Conservation (phyloP, 1,140 invertebrate species). For the Drosophila nikananu region DNA sequence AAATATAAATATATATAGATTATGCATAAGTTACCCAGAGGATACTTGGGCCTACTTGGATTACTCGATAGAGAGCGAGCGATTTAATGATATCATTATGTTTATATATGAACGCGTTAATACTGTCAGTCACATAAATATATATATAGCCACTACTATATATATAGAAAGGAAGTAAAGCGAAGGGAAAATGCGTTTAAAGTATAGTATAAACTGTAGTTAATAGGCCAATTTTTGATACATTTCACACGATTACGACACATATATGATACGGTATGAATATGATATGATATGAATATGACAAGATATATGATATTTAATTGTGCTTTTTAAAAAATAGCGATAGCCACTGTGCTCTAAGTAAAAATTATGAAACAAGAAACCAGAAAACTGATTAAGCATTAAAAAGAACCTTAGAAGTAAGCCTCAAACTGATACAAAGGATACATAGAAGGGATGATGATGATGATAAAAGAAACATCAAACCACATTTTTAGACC, state of each 20-base stretch:
- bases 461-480: constrained; percentile 23
- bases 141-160: constrained; percentile 40
- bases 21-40: constrained; percentile 34
- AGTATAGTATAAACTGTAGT: constrained; percentile 68
- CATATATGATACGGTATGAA: constrained; percentile 28
- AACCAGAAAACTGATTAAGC: constrained; percentile 75
- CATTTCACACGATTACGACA: constrained; percentile 60
- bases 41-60: constrained; percentile 42
- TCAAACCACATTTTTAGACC: constrained; percentile 56
- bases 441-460: constrained; percentile 1
- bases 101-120: constrained; percentile 65
- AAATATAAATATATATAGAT: constrained; percentile 50
- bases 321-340: constrained; percentile 68
- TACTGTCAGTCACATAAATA: constrained; percentile 45
- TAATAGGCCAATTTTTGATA: constrained; percentile 82
- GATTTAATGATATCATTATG: constrained; percentile 78
- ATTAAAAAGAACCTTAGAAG: constrained; percentile 45
- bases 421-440: constrained; percentile 56
- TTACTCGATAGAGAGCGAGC: constrained; percentile 54
- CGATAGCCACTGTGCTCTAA: constrained; percentile 45
- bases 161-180: constrained; percentile 30
- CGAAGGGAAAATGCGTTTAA: constrained; percentile 28
- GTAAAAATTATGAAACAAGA: constrained; percentile 36
- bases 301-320: constrained; percentile 52
- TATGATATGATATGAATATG: constrained; percentile 17